Conservation (phyloP, 2,888 invertebrate genomes). For the Anaspis maculata region DNA sequence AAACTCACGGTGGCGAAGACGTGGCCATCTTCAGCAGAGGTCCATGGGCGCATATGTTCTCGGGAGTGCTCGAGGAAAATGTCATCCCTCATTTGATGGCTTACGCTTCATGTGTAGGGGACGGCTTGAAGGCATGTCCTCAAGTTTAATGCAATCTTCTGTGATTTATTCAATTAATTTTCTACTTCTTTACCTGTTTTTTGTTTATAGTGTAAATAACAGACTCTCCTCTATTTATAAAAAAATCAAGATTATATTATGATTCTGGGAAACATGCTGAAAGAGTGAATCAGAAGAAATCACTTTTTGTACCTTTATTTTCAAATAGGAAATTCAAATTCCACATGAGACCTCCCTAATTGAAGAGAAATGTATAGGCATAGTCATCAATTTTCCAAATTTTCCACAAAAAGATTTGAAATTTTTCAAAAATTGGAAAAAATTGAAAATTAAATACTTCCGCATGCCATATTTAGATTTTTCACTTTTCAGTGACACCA, state of each 20-base stretch:
- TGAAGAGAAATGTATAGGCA: too few relatives aligned
- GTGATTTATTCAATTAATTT: background rate
- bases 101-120: constrained; percentile 58
- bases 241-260: background rate
- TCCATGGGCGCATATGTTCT: constrained; percentile 74
- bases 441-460: too few relatives aligned
- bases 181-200: background rate
- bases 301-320: too few relatives aligned
- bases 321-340: too few relatives aligned
- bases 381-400: too few relatives aligned
- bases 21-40: constrained; percentile 69
- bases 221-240: too few relatives aligned
- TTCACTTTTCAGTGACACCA: too few relatives aligned
- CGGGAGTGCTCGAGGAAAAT: constrained; percentile 71
- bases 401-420: too few relatives aligned
- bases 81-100: constrained; percentile 69
- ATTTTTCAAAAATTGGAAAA: too few relatives aligned
- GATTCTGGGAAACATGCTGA: background rate
- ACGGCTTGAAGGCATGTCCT: constrained; percentile 8
- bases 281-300: too few relatives aligned
- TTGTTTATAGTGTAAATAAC: background rate
- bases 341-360: too few relatives aligned
- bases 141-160: constrained; percentile 1
- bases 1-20: constrained; percentile 74
- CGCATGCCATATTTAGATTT: too few relatives aligned